phyloP scores from a whole-genome alignment of 2,888 invertebrate genomes.

The Hypolimnas misippus region DNA sequence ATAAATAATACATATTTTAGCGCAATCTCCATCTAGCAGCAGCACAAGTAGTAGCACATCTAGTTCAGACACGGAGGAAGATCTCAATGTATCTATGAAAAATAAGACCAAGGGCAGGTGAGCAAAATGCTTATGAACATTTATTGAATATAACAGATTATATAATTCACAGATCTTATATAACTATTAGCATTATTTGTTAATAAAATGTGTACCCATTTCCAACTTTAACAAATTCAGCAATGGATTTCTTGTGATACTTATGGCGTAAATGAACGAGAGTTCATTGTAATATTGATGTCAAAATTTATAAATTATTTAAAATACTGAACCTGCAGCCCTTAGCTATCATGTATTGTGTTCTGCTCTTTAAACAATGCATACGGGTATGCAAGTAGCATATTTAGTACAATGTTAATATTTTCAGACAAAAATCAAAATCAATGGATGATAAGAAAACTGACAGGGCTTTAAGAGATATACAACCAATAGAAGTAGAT shows the following conservation, averaged over 20 bases:
- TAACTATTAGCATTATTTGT: too few relatives aligned
- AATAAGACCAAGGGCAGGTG: conserved; percentile 79
- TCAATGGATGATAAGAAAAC: conserved; percentile 76
- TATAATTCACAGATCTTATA: too few relatives aligned
- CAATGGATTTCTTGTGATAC: too few relatives aligned
- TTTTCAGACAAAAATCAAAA: conserved; percentile 75
- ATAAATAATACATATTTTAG: conserved; percentile 51
- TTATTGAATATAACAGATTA: neutral
- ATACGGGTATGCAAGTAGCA: too few relatives aligned
- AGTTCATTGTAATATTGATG: neutral
- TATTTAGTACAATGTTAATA: conserved; percentile 7
- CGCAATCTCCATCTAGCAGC: conserved; percentile 74
- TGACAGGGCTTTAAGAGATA: conserved; percentile 77
- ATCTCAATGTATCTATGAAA: conserved; percentile 81
- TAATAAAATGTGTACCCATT: too few relatives aligned
- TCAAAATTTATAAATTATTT: neutral
- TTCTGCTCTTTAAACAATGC: too few relatives aligned
- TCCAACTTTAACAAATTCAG: too few relatives aligned
- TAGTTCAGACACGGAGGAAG: conserved; percentile 76
- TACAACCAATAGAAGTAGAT: conserved; percentile 78
- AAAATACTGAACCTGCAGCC: too few relatives aligned
- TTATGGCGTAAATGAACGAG: too few relatives aligned
- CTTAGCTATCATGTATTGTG: too few relatives aligned
- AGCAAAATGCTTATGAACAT: conserved; percentile 29
- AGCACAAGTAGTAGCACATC: conserved; percentile 69